Percentiles rank a stretch among this genome's conserved stretches.
phyloP scores from a whole-genome alignment of 1,140 invertebrate genomes.

The Tetragonula clypearis region DNA sequence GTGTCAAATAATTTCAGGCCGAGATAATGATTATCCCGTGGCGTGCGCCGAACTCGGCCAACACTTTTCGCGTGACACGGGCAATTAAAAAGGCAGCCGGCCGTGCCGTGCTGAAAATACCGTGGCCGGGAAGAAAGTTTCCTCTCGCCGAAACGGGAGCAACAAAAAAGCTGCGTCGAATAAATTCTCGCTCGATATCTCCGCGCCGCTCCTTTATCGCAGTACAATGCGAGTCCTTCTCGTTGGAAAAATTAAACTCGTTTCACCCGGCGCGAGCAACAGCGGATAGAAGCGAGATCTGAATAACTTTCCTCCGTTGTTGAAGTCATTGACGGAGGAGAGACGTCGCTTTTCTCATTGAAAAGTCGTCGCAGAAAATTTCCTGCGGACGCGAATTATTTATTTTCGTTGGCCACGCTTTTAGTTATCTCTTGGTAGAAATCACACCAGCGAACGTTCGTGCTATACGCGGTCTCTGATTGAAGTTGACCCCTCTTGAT shows the following conservation, averaged over 20 bases:
- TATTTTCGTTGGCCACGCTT: too few species aligned
- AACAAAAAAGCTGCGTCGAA: not conserved
- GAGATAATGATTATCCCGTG: slow-evolving; percentile 37
- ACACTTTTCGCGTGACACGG: slow-evolving; percentile 24
- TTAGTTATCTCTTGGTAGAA: not conserved
- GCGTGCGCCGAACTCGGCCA: not conserved
- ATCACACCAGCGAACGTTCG: too few species aligned
- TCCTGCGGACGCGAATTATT: not conserved
- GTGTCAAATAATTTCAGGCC: slow-evolving; percentile 43
- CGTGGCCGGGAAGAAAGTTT: not conserved
- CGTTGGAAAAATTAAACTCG: not conserved
- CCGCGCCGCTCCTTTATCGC: not conserved
- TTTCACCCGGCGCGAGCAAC: too few species aligned
- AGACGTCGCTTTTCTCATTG: not conserved
- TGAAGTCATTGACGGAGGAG: not conserved
- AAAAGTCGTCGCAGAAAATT: not conserved
- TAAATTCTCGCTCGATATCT: slow-evolving; percentile 13
- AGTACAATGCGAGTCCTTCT: not conserved
- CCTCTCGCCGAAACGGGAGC: not conserved
- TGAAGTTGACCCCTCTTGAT: too few species aligned
- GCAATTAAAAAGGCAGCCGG: not conserved
- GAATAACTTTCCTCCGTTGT: not conserved
- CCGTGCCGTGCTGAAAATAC: slow-evolving; percentile 3
- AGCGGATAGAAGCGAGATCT: not conserved
- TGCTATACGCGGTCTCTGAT: too few species aligned